Evolutionary conservation across 2,113 vertebrate species (phyloP).

Genomic region (Catharus bicknelli): DNA sequence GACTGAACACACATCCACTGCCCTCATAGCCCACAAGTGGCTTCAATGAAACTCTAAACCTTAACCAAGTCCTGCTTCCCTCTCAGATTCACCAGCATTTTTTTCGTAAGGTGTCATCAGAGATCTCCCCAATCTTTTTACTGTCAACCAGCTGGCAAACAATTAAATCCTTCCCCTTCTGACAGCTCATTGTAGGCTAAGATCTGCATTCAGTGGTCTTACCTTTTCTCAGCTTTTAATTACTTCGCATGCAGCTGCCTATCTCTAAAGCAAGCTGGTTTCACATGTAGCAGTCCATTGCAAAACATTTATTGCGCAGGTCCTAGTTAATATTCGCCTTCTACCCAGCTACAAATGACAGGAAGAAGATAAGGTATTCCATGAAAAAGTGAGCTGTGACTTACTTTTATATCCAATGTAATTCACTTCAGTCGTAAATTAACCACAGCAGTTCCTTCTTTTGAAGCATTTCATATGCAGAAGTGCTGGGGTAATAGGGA

Average conservation of each 20-base stretch:
- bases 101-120: background rate
- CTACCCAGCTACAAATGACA: background rate
- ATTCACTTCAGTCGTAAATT: background rate
- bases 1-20: background rate
- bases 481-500: background rate
- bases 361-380: background rate
- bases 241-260: background rate
- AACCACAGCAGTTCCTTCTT: background rate
- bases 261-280: background rate
- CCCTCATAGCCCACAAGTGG: background rate
- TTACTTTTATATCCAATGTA: background rate
- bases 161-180: background rate
- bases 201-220: background rate
- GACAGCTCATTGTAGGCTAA: background rate
- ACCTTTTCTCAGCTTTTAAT: background rate
- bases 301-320: background rate
- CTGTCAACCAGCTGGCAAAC: background rate
- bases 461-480: background rate
- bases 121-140: background rate
- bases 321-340: background rate
- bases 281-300: background rate
- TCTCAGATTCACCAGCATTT: background rate
- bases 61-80: background rate
- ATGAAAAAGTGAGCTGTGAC: background rate
- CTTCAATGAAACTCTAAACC: background rate